Evolutionary conservation across 2,888 invertebrate species (phyloP), one percentile per base, ranked within the genome.

Genomic region (Cantharis rustica): DNA sequence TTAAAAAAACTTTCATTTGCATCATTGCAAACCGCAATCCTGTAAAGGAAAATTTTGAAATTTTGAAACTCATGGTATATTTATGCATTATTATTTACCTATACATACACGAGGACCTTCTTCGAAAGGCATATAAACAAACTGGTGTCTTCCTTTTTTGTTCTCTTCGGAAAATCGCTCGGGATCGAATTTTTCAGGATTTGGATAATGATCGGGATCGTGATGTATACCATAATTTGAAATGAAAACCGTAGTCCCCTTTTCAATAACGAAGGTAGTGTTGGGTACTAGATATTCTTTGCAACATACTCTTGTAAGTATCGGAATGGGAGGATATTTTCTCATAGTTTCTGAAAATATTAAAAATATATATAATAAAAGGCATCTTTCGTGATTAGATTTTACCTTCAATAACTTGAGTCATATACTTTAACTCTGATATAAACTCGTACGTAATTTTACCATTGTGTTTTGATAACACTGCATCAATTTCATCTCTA

Each of bases 371-470:
- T 17, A 2, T 62, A 62, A 63, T 15, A 17, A 17, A 17, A 17
- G 47, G 16, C 9, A 5, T 17, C 13, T 16, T n/a, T 2, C 26
- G 74, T 31, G 13, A 3, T 27, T 27, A 10, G 11, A 3, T 27
- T 20, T 3, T 90, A 83, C 83, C 82, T n/a, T 82, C 73, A 13
- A 90, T 82, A 5, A 90, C 88, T 81, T 88, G 87, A 69, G 89
- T 89, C 73, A 91, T 80, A 81, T 90, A 91, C 0, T 85, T 84
- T 88, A 91, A 87, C 20, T 90, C 89, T 78, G 84, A 83, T 73
- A 90, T 79, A 1, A 88, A 86, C 10, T 90, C 90, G 79, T 89
- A 90, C 7, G 86, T 88, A 13, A 90, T 80, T 76, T 87, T 79
- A 0, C 87, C 87, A 4, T 87, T 83, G 71, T 89, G 84, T 47